phyloP scores from a whole-genome alignment of 2,797 vertebrate species.

The Paedocypris micromegethes region DNA sequence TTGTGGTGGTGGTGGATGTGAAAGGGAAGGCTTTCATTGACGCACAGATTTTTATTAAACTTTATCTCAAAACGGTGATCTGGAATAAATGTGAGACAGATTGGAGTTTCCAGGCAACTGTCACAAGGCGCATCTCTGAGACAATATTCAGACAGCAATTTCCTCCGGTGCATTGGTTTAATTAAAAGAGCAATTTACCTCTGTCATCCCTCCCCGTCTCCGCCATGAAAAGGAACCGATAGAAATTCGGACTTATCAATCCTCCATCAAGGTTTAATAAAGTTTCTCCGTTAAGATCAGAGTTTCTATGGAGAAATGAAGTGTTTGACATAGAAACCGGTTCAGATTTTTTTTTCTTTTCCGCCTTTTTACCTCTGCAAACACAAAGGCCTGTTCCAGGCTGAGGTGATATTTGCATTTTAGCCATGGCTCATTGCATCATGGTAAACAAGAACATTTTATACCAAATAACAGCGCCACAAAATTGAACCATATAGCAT shows the following conservation, averaged over 20 bases:
- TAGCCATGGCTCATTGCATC: slow-evolving; percentile 60
- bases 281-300: slow-evolving; percentile 82
- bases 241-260: slow-evolving; percentile 85
- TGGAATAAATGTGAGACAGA: slow-evolving; percentile 80
- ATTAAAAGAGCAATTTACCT: slow-evolving; percentile 94
- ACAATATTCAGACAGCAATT: slow-evolving; percentile 93
- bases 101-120: slow-evolving; percentile 90
- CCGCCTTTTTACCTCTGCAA: slow-evolving; percentile 89
- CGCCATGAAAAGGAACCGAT: slow-evolving; percentile 72
- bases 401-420: slow-evolving; percentile 73
- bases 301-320: slow-evolving; percentile 86
- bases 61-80: slow-evolving; percentile 83
- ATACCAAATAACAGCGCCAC: slow-evolving; percentile 50
- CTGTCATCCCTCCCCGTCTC: slow-evolving; percentile 76
- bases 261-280: slow-evolving; percentile 94
- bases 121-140: slow-evolving; percentile 77
- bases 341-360: slow-evolving; percentile 82
- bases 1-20: slow-evolving; percentile 70
- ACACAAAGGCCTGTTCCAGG: slow-evolving; percentile 71
- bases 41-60: slow-evolving; percentile 80
- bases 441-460: slow-evolving; percentile 70
- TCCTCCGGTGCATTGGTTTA: slow-evolving; percentile 91
- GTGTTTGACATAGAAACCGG: slow-evolving; percentile 80
- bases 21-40: slow-evolving; percentile 75
- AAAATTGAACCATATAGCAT: slow-evolving; percentile 33